Conservation (phyloP, 2,113 vertebrate species). For the Oryzias javanicus region DNA sequence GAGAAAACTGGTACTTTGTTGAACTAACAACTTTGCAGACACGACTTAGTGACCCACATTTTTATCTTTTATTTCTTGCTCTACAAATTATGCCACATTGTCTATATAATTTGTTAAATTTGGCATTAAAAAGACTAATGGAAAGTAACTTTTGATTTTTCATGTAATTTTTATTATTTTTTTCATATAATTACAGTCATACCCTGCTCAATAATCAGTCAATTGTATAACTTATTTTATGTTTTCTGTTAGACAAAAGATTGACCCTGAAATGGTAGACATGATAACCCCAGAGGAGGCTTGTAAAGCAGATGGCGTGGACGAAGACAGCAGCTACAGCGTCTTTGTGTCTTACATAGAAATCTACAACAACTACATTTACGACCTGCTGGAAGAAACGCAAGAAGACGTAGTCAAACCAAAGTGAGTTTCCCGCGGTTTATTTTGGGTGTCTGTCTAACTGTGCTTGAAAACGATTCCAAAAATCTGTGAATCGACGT, state of each 20-base stretch:
- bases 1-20: background rate
- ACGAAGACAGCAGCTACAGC: conserved; percentile 92
- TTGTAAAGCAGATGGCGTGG: conserved; percentile 81
- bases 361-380: conserved; percentile 99
- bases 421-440: conserved; percentile 81
- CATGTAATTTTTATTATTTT: too few species aligned
- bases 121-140: too few species aligned
- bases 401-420: conserved; percentile 85
- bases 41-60: background rate
- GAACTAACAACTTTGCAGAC: background rate
- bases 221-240: background rate
- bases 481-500: background rate
- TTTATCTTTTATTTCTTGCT: too few species aligned
- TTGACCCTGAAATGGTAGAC: conserved; percentile 91
- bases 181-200: too few species aligned
- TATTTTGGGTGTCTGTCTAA: too few species aligned
- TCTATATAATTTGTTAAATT: too few species aligned
- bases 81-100: too few species aligned
- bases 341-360: conserved; percentile 96
- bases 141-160: too few species aligned
- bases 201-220: too few species aligned
- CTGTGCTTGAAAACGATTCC: background rate
- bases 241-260: conserved; percentile 76
- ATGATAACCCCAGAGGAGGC: conserved; percentile 87
- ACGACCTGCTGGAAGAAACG: conserved; percentile 90